Conservation (phyloP, 2,888 invertebrate genomes). For the Orthosia gracilis region DNA sequence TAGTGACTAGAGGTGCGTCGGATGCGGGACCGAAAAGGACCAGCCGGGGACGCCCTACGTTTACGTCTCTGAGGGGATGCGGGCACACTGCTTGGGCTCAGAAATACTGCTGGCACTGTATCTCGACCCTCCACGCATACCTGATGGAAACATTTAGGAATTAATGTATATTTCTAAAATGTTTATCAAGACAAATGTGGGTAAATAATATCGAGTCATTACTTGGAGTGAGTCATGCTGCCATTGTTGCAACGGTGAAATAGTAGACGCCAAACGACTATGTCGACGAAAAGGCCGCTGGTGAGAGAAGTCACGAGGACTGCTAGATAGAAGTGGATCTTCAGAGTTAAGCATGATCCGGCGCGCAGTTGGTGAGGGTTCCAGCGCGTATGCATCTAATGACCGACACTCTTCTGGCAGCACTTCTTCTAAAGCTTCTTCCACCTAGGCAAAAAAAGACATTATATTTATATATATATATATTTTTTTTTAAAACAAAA, state of each 20-base stretch:
- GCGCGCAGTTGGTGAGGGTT: constrained; percentile 93
- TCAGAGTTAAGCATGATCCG: constrained; percentile 97
- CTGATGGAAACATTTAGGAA: constrained; percentile 65
- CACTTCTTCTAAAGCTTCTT: constrained; percentile 96
- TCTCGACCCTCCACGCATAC: constrained; percentile 92
- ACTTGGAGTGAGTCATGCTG: constrained; percentile 87
- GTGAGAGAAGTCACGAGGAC: constrained; percentile 94
- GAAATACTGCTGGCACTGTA: constrained; percentile 94
- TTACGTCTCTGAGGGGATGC: constrained; percentile 93
- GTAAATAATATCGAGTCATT: constrained; percentile 32
- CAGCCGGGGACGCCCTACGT: constrained; percentile 92
- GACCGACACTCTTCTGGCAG: constrained; percentile 94
- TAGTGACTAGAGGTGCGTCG: constrained; percentile 91
- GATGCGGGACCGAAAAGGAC: constrained; percentile 89
- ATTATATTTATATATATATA: no score
- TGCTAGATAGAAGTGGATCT: constrained; percentile 96
- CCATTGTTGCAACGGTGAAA: constrained; percentile 84
- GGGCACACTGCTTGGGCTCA: constrained; percentile 94
- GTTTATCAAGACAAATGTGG: not conserved
- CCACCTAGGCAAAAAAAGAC: constrained; percentile 90
- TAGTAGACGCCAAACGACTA: constrained; percentile 75
- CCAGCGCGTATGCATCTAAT: constrained; percentile 92
- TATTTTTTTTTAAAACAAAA: no score
- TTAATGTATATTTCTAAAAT: not conserved
- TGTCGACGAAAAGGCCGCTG: constrained; percentile 83